Base-by-base conservation (phyloP, 2,113 vertebrate species). In the Malurus alboscapulatus region DNA sequence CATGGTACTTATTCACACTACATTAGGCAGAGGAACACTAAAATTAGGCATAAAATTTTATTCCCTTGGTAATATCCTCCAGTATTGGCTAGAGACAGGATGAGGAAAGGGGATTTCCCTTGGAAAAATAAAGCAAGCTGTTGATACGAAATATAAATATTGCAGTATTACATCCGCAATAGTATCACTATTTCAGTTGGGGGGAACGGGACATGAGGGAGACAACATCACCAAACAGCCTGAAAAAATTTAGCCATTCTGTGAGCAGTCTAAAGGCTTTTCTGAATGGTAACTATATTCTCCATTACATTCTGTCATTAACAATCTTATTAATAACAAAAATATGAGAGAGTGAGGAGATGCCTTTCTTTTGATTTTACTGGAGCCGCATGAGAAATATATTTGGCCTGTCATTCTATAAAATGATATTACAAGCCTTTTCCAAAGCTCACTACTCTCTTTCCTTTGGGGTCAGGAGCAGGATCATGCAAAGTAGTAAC, bases 41-140 rank as follows among this genome's bases (percentile, higher is more conserved):
- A 97, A 97, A 95, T 94, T 84, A 95, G 93, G 95, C 96, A 96
- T 95, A 96, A 96, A 87, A 94, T 97, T 95, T 96, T 96, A 95
- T 96, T 97, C 94, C 94, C 97, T 87, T 91, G 94, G 88, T 93
- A 93, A 95, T 95, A 95, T 88, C 71, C 55, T 97, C 83, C 15
- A 40, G 63, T 91, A 93, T 88, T 90, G 86, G 84, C 94, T 90
- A 92, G 68, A 95, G 83, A 87, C 67, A 61, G 29, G 17, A 91
- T 47, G 58, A 77, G 73, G 95, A 88, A 96, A 42, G 38, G 82
- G 69, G 86, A 93, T 94, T 97, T 96, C 92, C 91, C 84, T 74
- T 50, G 30, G 32, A 91, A 95, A 96, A 97, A 90, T 48, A 91
- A 94, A 94, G 78, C 51, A 92, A 86, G 38, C 44, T 84, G 57